These are phyloP conservation scores for Nanger granti DNA, from an alignment of 2,113 vertebrate genomes.

Conservation along the genomic window DNA sequence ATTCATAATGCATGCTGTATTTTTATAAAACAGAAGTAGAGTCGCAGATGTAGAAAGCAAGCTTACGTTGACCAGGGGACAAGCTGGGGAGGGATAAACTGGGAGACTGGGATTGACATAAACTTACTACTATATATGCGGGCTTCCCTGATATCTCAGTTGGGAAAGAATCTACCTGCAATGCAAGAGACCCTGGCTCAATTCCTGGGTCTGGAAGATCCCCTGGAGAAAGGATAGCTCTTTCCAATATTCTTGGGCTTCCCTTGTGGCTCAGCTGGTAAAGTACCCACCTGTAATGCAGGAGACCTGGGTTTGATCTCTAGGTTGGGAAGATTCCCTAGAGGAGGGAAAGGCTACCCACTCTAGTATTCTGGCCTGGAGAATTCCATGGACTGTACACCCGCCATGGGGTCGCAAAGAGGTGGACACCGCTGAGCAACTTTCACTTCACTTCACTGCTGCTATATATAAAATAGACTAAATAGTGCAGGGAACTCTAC, in stretches of 20 bases:
- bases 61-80: background rate
- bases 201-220: background rate
- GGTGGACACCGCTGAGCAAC: background rate
- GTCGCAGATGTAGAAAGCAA: background rate
- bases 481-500: background rate
- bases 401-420: background rate
- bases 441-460: background rate
- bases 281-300: background rate
- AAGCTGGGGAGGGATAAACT: background rate
- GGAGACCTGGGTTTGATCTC: background rate
- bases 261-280: background rate
- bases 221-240: background rate
- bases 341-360: background rate
- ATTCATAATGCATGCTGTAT: background rate
- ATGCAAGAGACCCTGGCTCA: background rate
- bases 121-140: accelerated
- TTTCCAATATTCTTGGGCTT: background rate
- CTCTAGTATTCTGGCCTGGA: background rate
- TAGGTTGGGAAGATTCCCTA: background rate
- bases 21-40: background rate
- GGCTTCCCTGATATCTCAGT: background rate
- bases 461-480: background rate
- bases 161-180: background rate
- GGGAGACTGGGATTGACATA: background rate
- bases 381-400: background rate